Percentiles rank a stretch among this genome's conserved stretches.
phyloP scores from a whole-genome alignment of 1,140 invertebrate species.

The Cardiocondyla obscurior region DNA sequence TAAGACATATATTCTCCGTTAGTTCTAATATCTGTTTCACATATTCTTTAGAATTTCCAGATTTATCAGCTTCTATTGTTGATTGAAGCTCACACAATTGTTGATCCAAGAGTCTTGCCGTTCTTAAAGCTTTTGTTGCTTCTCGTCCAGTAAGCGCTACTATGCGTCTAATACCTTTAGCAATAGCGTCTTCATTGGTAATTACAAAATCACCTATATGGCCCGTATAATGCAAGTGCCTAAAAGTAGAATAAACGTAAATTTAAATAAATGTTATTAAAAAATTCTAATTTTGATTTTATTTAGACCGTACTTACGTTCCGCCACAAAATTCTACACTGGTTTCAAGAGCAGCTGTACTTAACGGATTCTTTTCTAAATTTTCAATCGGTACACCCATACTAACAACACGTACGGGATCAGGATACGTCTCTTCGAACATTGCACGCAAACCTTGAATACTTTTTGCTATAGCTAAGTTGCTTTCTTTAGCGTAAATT shows the following conservation, averaged over 20 bases:
- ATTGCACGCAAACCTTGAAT: conserved; percentile 98
- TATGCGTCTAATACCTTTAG: conserved; percentile 98
- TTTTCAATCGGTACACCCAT: conserved; percentile 97
- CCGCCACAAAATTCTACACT: conserved; percentile 99
- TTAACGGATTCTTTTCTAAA: conserved; percentile 93
- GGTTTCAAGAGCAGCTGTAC: conserved; percentile 90
- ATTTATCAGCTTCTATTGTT: conserved; percentile 86
- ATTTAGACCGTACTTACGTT: conserved; percentile 86
- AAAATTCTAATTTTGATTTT: background rate
- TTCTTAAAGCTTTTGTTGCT: conserved; percentile 94
- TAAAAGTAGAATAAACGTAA: conserved; percentile 74
- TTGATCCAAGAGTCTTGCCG: conserved; percentile 90
- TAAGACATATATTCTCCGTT: conserved; percentile 92
- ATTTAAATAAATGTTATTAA: background rate
- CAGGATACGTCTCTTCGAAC: conserved; percentile 99
- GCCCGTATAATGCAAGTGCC: conserved; percentile 93
- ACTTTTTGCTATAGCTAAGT: conserved; percentile 93
- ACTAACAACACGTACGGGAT: conserved; percentile 98
- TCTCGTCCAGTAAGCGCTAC: conserved; percentile 98
- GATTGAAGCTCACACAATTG: conserved; percentile 88
- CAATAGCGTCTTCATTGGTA: conserved; percentile 98
- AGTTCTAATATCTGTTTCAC: conserved; percentile 92
- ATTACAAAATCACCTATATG: conserved; percentile 98
- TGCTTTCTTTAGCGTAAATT: conserved; percentile 96
- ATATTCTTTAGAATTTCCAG: conserved; percentile 87